Evolutionary conservation across 2,797 vertebrate genomes (phyloP), one percentile per base, ranked within the genome.

Genomic region (Tokudaia muenninki): DNA sequence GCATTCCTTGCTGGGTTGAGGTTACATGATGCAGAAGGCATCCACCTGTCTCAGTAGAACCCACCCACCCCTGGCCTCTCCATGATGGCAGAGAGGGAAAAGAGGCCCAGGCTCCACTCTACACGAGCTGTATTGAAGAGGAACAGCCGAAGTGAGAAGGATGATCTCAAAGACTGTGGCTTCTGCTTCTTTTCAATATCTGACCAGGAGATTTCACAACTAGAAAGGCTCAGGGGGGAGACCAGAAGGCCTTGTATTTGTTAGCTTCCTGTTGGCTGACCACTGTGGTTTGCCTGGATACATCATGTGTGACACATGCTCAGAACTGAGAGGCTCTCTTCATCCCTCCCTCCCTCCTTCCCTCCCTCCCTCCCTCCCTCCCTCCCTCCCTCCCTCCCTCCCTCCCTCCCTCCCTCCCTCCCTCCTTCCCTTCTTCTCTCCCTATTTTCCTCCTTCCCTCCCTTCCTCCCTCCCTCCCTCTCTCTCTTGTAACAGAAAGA

Each of bases 331-430:
- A 6, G 50, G 16, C 37, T 44, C 81, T 6, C 8, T 44, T 37
- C 41, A 1, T 9, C 47, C 52, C 77, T 29, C 24, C 29, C 74
- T 26, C 22, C 17, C 21, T 26, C n/a, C 26, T 34, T n/a, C 12
- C 16, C 19, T 47, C 34, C 22, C 21, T 16, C 24, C 13, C 1
- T 4, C 10, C 7, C 44, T 6, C 0, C 0, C 8, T 5, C 14
- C 5, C 22, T 19, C 14, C n/a, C 8, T 6, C 11, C 6, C 0
- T 1, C 2, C 8, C 63, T 6, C 1, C 0, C 10, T 3, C 44
- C 2, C 41, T 8, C 11, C 13, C 5, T 12, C 41, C 24, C 63
- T 50, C 11, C 52, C 77, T 29, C 24, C 29, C 74, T 26, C 22
- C 17, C 21, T 26, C n/a, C 26, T 34, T n/a, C 12, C 16, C 19